phyloP scores from a whole-genome alignment of 2,888 invertebrate genomes.

The Pegoplata infirma region DNA sequence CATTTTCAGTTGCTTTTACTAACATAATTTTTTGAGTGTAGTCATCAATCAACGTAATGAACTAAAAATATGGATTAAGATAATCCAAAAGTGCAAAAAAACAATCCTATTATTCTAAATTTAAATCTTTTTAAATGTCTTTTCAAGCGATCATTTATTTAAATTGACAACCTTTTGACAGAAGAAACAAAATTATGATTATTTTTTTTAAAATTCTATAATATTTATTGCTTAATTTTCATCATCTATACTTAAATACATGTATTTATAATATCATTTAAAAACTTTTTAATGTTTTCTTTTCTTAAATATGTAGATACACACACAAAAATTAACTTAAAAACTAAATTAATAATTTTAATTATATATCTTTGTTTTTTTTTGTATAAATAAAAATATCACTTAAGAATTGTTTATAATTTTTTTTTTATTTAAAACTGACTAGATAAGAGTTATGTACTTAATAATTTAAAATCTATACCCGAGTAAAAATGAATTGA shows the following conservation, averaged over 20 bases:
- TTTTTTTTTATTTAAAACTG: constrained; percentile 42
- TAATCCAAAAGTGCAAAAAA: too few species aligned
- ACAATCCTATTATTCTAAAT: too few species aligned
- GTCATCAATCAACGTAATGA: too few species aligned
- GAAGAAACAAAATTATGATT: too few species aligned
- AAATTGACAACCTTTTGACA: too few species aligned
- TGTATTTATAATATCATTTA: background rate
- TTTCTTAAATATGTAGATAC: background rate
- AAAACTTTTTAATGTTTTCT: background rate
- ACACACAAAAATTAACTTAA: constrained; percentile 24
- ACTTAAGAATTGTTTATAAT: constrained; percentile 26
- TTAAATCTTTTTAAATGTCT: too few species aligned
- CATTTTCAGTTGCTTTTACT: too few species aligned
- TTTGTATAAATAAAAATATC: constrained; percentile 15
- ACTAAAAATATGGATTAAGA: too few species aligned
- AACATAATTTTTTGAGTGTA: too few species aligned
- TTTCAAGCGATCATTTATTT: too few species aligned
- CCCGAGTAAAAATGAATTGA: too few species aligned
- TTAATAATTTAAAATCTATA: too few species aligned
- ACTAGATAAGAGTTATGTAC: constrained; percentile 47
- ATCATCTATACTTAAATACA: background rate
- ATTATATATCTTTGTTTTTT: constrained; percentile 35
- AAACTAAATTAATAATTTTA: constrained; percentile 24
- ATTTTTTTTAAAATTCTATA: background rate
- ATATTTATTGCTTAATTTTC: background rate